These are phyloP conservation scores for Zhengitettix transpicula DNA, from an alignment of 2,888 invertebrate genomes.

Conservation along the genomic window DNA sequence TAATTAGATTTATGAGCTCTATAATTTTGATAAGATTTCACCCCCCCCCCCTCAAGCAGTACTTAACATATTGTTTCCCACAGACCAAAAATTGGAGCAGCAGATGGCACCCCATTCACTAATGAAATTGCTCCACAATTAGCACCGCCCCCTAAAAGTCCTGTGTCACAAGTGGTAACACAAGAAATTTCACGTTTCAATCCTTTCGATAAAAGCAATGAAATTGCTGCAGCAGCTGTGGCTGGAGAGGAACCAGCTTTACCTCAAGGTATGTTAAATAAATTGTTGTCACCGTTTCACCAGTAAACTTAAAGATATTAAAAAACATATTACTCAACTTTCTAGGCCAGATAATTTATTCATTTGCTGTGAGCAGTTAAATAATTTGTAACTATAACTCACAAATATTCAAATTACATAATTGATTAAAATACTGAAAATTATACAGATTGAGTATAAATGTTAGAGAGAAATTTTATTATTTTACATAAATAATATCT, in stretches of 20 bases:
- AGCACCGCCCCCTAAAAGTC: conserved; percentile 52
- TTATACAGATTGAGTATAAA: too few relatives aligned
- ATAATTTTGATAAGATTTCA: not conserved
- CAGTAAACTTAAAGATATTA: too few relatives aligned
- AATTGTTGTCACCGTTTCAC: too few relatives aligned
- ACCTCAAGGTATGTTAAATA: conserved; percentile 6
- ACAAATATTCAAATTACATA: too few relatives aligned
- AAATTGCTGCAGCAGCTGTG: conserved; percentile 18
- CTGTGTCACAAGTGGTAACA: conserved; percentile 28
- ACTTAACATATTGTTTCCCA: conserved; percentile 9
- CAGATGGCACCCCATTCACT: conserved; percentile 13
- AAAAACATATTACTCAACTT: too few relatives aligned
- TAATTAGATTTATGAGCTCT: too few relatives aligned
- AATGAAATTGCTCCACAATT: conserved; percentile 45
- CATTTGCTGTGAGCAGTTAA: too few relatives aligned
- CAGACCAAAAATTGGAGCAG: conserved; percentile 29
- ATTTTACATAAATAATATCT: too few relatives aligned
- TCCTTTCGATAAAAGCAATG: conserved; percentile 49
- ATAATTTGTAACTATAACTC: too few relatives aligned
- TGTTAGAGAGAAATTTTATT: too few relatives aligned
- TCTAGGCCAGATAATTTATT: too few relatives aligned
- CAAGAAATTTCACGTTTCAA: conserved; percentile 53
- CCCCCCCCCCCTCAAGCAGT: not conserved
- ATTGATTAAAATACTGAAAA: too few relatives aligned
- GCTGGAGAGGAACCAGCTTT: conserved; percentile 15